Evolutionary conservation across 1,140 invertebrate species (phyloP).

Genomic region (Pseudomyrmex sp.): DNA sequence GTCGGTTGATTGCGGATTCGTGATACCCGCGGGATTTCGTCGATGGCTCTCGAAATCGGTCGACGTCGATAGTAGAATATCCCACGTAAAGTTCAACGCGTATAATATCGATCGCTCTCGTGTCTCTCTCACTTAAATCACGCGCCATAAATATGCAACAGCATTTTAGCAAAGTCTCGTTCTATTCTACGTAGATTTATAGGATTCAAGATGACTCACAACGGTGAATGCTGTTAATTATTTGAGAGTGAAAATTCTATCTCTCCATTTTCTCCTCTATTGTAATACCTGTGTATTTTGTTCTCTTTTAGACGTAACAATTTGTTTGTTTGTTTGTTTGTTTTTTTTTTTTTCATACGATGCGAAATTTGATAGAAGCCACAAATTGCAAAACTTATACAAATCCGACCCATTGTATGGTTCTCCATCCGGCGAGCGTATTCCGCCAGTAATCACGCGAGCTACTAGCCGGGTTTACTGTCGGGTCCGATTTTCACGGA

Average conservation of each 20-base stretch:
- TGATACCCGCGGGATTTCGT: slow-evolving; percentile 69
- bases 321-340: no score
- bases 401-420: background rate
- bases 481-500: slow-evolving; percentile 34
- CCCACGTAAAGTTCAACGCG: slow-evolving; percentile 57
- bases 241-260: background rate
- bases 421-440: background rate
- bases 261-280: no score
- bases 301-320: no score
- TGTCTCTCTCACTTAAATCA: slow-evolving; percentile 10
- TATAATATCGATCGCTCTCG: slow-evolving; percentile 69
- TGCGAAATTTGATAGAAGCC: background rate
- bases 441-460: slow-evolving; percentile 9
- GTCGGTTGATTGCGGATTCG: slow-evolving; percentile 75
- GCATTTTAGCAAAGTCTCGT: background rate
- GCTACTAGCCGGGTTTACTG: background rate
- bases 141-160: background rate
- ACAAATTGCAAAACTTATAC: slow-evolving; percentile 10
- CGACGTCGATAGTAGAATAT: slow-evolving; percentile 28
- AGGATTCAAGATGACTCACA: background rate
- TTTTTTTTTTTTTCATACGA: background rate
- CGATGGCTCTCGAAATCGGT: slow-evolving; percentile 50
- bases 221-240: background rate
- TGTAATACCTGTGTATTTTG: no score
- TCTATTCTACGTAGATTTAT: background rate